phyloP scores from a whole-genome alignment of 2,797 vertebrate genomes.

The Hozukius guyotensis region DNA sequence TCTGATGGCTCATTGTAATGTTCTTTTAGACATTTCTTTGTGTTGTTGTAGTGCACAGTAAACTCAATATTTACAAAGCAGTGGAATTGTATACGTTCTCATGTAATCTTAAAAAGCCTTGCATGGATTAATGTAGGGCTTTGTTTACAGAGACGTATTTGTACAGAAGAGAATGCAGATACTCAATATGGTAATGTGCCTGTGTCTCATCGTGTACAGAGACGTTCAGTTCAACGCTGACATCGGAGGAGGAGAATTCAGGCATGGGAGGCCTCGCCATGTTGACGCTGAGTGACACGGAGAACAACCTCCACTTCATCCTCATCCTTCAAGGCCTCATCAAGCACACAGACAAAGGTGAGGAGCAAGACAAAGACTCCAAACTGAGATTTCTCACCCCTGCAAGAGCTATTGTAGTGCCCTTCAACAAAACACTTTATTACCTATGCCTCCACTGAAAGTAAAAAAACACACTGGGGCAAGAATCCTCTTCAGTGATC shows the following conservation, averaged over 20 bases:
- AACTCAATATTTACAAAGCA: constrained; percentile 57
- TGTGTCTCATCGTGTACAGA: constrained; percentile 78
- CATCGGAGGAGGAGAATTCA: constrained; percentile 79
- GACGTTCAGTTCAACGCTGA: constrained; percentile 92
- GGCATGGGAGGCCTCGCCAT: constrained; percentile 91
- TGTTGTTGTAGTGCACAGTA: constrained; percentile 7
- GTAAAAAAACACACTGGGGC: not conserved
- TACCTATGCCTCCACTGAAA: not conserved
- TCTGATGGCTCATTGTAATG: not conserved
- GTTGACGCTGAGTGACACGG: constrained; percentile 91
- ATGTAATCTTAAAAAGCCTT: constrained; percentile 39
- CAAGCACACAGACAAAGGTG: constrained; percentile 79
- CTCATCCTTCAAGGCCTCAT: constrained; percentile 91
- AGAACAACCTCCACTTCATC: constrained; percentile 96
- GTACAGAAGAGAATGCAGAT: constrained; percentile 15
- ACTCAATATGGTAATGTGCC: constrained; percentile 3
- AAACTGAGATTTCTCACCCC: not conserved
- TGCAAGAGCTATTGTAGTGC: not conserved
- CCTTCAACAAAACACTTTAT: not conserved
- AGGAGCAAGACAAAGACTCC: constrained; percentile 20
- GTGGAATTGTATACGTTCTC: constrained; percentile 19
- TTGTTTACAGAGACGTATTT: constrained; percentile 47
- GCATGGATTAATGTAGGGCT: constrained; percentile 23
- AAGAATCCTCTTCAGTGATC: not conserved
- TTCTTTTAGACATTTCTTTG: not conserved